Evolutionary conservation across 2,113 vertebrate species (phyloP).

Genomic region (Pollachius pollachius): DNA sequence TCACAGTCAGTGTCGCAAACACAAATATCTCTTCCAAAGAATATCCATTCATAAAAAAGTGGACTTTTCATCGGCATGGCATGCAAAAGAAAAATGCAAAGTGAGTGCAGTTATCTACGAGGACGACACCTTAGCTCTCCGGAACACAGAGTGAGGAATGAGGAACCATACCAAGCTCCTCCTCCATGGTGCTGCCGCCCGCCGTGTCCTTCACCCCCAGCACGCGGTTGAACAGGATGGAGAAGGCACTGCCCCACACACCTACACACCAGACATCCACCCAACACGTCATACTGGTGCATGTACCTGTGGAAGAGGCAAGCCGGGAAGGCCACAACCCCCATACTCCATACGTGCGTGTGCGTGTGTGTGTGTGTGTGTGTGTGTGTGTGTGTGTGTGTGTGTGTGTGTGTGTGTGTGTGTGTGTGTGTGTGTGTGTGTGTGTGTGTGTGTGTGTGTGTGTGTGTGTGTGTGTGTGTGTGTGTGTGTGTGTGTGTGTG

Average conservation of each 20-base stretch:
- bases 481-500: not conserved
- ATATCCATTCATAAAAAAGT: no score
- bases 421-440: constrained; percentile 1
- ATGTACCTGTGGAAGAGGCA: not conserved
- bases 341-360: not conserved
- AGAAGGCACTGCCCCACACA: constrained; percentile 98
- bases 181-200: constrained; percentile 89
- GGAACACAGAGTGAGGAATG: no score
- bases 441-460: constrained; percentile 12
- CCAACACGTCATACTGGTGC: no score
- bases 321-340: no score
- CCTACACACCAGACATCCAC: constrained; percentile 64
- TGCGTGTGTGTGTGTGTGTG: not conserved
- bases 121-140: no score
- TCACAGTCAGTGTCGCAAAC: no score
- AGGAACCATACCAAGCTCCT: constrained; percentile 86
- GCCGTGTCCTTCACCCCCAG: constrained; percentile 84
- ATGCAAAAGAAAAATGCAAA: no score
- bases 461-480: not conserved
- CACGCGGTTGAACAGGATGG: constrained; percentile 96
- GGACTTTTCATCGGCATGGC: no score
- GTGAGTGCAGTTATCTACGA: no score
- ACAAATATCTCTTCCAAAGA: no score
- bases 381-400: not conserved
- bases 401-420: no score